Conservation (phyloP, 2,888 invertebrate genomes). For the Chymomyza amoena region DNA sequence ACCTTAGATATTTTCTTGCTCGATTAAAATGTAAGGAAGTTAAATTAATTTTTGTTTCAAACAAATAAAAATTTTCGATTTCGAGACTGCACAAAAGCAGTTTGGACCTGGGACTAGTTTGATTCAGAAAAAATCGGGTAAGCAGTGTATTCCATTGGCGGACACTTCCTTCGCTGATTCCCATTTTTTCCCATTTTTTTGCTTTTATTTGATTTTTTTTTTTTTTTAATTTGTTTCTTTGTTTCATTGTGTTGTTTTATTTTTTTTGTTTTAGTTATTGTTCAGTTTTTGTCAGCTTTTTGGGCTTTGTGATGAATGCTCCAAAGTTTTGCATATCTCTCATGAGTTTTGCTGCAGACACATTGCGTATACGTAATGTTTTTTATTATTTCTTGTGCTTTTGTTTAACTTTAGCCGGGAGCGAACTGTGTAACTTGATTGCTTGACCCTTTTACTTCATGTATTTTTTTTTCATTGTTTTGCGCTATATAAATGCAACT, state of each 20-base stretch:
- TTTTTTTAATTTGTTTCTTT: not conserved
- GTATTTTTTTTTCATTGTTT: not conserved
- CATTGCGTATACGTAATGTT: slow-evolving; percentile 27
- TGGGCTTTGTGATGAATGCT: not conserved
- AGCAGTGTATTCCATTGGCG: no score
- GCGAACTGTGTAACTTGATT: slow-evolving; percentile 15
- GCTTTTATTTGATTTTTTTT: not conserved
- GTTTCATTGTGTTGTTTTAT: not conserved
- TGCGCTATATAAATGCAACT: slow-evolving; percentile 16
- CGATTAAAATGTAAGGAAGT: no score
- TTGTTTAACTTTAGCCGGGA: not conserved
- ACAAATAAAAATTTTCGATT: no score
- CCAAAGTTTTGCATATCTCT: not conserved
- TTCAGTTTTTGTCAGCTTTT: not conserved
- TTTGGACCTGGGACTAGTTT: no score
- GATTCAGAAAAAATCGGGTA: no score
- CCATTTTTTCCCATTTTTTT: not conserved
- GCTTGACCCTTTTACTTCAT: slow-evolving; percentile 25
- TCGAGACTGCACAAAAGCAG: no score
- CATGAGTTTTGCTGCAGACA: slow-evolving; percentile 1
- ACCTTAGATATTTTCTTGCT: no score
- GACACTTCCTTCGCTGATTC: no score
- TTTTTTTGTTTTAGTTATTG: not conserved
- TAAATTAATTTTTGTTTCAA: no score
- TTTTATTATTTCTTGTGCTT: not conserved